Evolutionary conservation across 2,888 invertebrate species (phyloP), one percentile per base, ranked within the genome.

Genomic region (Venusia cambrica): DNA sequence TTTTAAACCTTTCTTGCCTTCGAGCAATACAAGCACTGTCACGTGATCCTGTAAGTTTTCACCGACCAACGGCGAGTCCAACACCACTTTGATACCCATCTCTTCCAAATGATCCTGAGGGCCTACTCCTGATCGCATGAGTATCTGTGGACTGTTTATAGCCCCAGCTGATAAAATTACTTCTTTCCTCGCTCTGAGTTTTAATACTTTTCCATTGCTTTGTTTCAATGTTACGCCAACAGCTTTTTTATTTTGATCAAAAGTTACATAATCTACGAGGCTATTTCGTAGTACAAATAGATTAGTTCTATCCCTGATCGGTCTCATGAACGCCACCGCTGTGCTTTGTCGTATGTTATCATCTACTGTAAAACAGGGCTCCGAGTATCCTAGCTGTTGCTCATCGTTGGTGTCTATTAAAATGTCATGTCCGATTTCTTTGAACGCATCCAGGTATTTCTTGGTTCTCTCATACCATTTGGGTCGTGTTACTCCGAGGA

Each of bases 271-370:
- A 1, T 68, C 77, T 2, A 74, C 89, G 8, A 71, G 57, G 1
- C 83, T 73, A 44, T 81, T 50, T 12, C 84, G 85, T 4, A 71
- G 51, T 0, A 71, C 52, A 12, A 56, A 48, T 2, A 73, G 41
- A 40, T 69, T 70, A 1, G 26, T 13, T 13, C 64, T 39, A 2
- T 54, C 22, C 31, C 46, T 57, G 2, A 41, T 32, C 36, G 75
- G 90, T 22, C 77, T 76, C n/a, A 94, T 65, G 54, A 91, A 94
- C 0, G 90, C 92, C 68, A 92, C 93, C 2, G 92, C 91, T 1
- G 92, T 89, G 57, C 93, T 93, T 57, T 93, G 93, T 1, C 94
- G 76, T n/a, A n/a, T n/a, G n/a, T 93, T 93, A 32, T 92, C 74
- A 5, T 90, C 70, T 2, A 89, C 85, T 0, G 92, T 92, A 2